phyloP scores from a whole-genome alignment of 1,140 invertebrate species.

The Leptinotarsa texana region DNA sequence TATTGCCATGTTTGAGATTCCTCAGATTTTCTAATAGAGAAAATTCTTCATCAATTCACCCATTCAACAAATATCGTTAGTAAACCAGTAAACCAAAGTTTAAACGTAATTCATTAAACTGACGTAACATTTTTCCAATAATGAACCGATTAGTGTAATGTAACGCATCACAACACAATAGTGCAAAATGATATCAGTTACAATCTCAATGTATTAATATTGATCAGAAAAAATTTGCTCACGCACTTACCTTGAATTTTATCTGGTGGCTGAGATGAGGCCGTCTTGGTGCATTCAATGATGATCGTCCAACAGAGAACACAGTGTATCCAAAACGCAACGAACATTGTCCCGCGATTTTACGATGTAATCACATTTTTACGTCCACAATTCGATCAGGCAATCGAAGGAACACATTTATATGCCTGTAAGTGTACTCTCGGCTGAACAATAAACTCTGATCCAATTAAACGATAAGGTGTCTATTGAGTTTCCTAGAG shows the following conservation, averaged over 20 bases:
- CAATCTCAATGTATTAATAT: too few species aligned
- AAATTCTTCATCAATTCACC: too few species aligned
- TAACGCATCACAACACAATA: too few species aligned
- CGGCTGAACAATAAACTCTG: not conserved
- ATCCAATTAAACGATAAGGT: constrained; percentile 1
- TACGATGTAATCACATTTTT: constrained; percentile 10
- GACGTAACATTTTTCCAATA: too few species aligned
- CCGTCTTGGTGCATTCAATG: constrained; percentile 13
- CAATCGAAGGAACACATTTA: not conserved
- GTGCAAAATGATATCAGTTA: too few species aligned
- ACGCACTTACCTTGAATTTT: constrained; percentile 8
- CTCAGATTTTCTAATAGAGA: too few species aligned
- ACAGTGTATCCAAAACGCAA: not conserved
- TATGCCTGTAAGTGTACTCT: not conserved
- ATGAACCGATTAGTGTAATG: too few species aligned
- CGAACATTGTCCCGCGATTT: not conserved
- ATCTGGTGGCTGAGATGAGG: not conserved
- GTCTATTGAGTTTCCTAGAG: not conserved
- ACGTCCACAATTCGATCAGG: constrained; percentile 3
- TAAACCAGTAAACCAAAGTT: too few species aligned
- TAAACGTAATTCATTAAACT: too few species aligned
- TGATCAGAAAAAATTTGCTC: too few species aligned
- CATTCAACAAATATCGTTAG: too few species aligned
- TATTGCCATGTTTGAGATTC: too few species aligned
- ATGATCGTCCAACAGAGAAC: constrained; percentile 3